phyloP scores from a whole-genome alignment of 2,888 invertebrate species.

The Sepioteuthis lessoniana region DNA sequence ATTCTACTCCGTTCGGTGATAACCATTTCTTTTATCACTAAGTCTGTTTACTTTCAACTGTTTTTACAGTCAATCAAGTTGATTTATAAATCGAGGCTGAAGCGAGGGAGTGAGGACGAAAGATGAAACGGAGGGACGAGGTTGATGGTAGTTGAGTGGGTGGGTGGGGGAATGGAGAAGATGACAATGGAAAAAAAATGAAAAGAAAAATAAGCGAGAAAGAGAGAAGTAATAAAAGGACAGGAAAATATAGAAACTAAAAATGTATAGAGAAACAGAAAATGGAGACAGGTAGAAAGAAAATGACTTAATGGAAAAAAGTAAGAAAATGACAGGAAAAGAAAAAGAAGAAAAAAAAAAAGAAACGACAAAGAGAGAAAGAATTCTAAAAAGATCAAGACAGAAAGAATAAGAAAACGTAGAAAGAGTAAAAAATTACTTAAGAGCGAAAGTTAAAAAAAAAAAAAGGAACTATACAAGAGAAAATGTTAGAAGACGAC shows the following conservation, averaged over 20 bases:
- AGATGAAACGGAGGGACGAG: not conserved
- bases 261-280: too few relatives aligned
- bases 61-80: not conserved
- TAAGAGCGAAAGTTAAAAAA: too few relatives aligned
- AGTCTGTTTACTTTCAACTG: conserved; percentile 11
- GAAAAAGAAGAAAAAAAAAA: too few relatives aligned
- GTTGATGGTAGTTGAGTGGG: not conserved
- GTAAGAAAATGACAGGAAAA: too few relatives aligned
- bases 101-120: not conserved
- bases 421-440: too few relatives aligned
- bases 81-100: not conserved
- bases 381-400: too few relatives aligned
- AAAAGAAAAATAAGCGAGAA: not conserved
- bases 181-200: not conserved
- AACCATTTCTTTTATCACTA: not conserved
- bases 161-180: not conserved
- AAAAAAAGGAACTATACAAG: too few relatives aligned
- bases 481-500: too few relatives aligned
- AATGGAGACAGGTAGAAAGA: too few relatives aligned
- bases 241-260: not conserved
- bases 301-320: not conserved
- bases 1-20: not conserved
- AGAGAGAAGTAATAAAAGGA: not conserved
- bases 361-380: too few relatives aligned
- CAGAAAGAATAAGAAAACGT: too few relatives aligned